phyloP scores from a whole-genome alignment of 2,113 vertebrate genomes.

The Thryonomys swinderianus region DNA sequence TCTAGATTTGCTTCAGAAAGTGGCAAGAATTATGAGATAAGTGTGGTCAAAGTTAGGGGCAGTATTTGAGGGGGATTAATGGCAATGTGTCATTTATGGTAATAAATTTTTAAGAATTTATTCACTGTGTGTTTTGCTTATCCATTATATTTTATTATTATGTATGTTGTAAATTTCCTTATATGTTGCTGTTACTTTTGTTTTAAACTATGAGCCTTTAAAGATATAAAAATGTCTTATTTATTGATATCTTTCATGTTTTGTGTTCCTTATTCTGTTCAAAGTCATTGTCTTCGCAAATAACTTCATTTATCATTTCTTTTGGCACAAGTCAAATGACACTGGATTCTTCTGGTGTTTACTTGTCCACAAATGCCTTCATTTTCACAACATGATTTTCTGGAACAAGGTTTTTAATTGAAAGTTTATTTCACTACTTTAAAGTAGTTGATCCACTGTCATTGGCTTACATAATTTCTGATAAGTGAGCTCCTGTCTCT shows the following conservation, averaged over 20 bases:
- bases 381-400: background rate
- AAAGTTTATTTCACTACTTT: background rate
- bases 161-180: background rate
- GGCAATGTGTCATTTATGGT: background rate
- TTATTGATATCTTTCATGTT: background rate
- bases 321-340: background rate
- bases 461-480: background rate
- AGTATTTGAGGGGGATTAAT: background rate
- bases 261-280: background rate
- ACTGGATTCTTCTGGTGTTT: background rate
- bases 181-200: background rate
- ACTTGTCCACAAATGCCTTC: background rate
- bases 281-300: background rate
- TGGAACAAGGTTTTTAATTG: background rate
- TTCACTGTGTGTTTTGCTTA: background rate
- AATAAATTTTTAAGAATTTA: background rate
- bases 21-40: background rate
- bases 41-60: background rate
- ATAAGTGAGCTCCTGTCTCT: background rate
- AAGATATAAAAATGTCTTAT: background rate
- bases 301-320: background rate
- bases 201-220: background rate
- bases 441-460: background rate
- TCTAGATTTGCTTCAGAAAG: background rate
- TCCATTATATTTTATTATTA: background rate